Conservation (phyloP, 2,113 vertebrate species). For the Perccottus glenii region DNA sequence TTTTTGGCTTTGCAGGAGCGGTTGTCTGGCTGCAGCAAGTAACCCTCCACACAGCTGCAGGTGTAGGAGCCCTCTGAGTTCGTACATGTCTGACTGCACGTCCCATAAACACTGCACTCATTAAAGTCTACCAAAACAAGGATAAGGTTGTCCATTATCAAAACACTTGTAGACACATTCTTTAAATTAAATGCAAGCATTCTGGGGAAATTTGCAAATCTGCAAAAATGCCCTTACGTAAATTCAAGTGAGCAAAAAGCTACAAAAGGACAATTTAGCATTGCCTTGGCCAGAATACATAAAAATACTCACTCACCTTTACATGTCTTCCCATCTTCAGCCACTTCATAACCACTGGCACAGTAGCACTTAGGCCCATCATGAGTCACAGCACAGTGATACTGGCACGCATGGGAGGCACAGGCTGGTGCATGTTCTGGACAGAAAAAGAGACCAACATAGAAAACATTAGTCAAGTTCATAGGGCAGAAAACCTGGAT, state of each 20-base stretch:
- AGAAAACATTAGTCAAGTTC: conserved; percentile 28
- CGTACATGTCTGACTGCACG: conserved; percentile 93
- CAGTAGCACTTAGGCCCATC: conserved; percentile 89
- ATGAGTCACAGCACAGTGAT: conserved; percentile 86
- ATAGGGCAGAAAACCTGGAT: background rate
- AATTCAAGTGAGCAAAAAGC: too few relatives aligned
- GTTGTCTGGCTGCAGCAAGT: conserved; percentile 94
- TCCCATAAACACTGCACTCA: conserved; percentile 91
- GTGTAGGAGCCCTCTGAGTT: conserved; percentile 90
- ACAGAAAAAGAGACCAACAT: conserved; percentile 25
- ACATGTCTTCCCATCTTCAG: conserved; percentile 86
- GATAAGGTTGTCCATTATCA: background rate
- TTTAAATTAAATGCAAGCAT: too few relatives aligned
- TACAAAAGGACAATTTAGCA: conserved; percentile 16
- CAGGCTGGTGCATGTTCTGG: conserved; percentile 84
- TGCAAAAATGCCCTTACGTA: too few relatives aligned
- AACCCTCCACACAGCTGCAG: conserved; percentile 94
- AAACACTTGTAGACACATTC: background rate
- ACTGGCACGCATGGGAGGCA: conserved; percentile 82
- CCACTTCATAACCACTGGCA: conserved; percentile 86
- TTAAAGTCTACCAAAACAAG: conserved; percentile 85
- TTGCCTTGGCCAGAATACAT: conserved; percentile 10
- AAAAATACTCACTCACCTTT: conserved; percentile 81
- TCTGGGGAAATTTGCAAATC: background rate
- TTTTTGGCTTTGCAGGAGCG: conserved; percentile 99